Conservation (phyloP, 2,797 vertebrate species). For the Melanotaenia parkinsoni region DNA sequence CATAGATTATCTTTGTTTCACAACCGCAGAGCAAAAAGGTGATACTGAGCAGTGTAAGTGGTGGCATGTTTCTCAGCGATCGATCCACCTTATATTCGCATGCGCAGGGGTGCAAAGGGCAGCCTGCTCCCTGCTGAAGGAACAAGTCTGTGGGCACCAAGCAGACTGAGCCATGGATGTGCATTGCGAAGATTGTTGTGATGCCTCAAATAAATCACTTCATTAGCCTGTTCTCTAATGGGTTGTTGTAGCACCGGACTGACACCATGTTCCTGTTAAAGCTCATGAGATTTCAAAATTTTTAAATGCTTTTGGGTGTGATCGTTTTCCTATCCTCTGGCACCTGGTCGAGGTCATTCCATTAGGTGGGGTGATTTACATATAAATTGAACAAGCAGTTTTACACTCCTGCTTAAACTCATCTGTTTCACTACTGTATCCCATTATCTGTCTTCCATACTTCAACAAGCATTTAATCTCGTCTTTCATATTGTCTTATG, state of each 20-base stretch:
- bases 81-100: slow-evolving; percentile 39
- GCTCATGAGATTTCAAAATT: slow-evolving; percentile 69
- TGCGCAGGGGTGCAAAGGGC: slow-evolving; percentile 38
- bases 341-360: slow-evolving; percentile 76
- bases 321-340: slow-evolving; percentile 71
- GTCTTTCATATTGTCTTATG: slow-evolving; percentile 69
- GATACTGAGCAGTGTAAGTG: slow-evolving; percentile 33
- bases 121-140: slow-evolving; percentile 18
- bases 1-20: slow-evolving; percentile 32
- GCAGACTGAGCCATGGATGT: slow-evolving; percentile 15
- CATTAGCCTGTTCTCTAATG: slow-evolving; percentile 66
- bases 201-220: slow-evolving; percentile 62
- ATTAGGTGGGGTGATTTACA: slow-evolving; percentile 80
- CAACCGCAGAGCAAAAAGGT: slow-evolving; percentile 40
- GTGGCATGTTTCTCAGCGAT: slow-evolving; percentile 51
- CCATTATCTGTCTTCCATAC: slow-evolving; percentile 75
- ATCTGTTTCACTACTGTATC: slow-evolving; percentile 71
- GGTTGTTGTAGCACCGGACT: slow-evolving; percentile 62
- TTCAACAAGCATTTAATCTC: slow-evolving; percentile 78
- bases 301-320: slow-evolving; percentile 63
- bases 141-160: neutral
- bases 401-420: slow-evolving; percentile 74
- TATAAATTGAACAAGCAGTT: slow-evolving; percentile 80
- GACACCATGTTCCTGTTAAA: slow-evolving; percentile 50
- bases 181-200: slow-evolving; percentile 11